Evolutionary conservation across 2,888 invertebrate species (phyloP).

Genomic region (Brachyptera putata): DNA sequence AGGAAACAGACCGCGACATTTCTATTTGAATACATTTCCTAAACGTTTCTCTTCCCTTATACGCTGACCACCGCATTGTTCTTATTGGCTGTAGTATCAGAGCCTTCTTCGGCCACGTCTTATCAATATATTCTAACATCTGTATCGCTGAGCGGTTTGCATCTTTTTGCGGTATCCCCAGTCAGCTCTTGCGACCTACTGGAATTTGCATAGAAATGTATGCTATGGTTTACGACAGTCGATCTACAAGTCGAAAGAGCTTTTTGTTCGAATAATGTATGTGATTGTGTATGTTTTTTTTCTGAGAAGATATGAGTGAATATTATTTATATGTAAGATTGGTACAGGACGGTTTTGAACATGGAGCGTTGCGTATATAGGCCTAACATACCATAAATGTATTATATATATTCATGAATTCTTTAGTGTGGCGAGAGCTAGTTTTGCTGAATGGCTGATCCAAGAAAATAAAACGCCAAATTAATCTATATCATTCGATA

Average conservation of each 20-base stretch:
- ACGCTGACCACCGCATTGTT: constrained; percentile 13
- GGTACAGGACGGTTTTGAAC: too few relatives aligned
- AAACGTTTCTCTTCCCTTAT: too few relatives aligned
- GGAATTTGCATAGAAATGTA: constrained; percentile 25
- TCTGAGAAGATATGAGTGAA: constrained; percentile 1
- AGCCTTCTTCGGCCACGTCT: constrained; percentile 24
- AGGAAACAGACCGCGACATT: too few relatives aligned
- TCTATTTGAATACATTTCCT: too few relatives aligned
- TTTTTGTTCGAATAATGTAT: background rate
- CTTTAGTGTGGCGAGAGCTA: too few relatives aligned
- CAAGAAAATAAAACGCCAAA: too few relatives aligned
- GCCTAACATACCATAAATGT: too few relatives aligned
- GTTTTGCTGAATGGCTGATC: too few relatives aligned
- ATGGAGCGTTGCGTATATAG: background rate
- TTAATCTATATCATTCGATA: too few relatives aligned
- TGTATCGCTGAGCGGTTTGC: constrained; percentile 14
- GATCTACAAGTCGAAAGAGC: constrained; percentile 26
- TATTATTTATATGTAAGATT: too few relatives aligned
- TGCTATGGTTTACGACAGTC: constrained; percentile 26
- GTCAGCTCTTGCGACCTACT: background rate
- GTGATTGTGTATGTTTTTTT: background rate
- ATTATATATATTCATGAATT: too few relatives aligned
- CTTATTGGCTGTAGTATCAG: too few relatives aligned
- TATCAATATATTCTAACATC: constrained; percentile 28
- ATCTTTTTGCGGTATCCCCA: background rate